Conservation (phyloP, 2,888 invertebrate genomes). For the Neocrepidodera transversa region DNA sequence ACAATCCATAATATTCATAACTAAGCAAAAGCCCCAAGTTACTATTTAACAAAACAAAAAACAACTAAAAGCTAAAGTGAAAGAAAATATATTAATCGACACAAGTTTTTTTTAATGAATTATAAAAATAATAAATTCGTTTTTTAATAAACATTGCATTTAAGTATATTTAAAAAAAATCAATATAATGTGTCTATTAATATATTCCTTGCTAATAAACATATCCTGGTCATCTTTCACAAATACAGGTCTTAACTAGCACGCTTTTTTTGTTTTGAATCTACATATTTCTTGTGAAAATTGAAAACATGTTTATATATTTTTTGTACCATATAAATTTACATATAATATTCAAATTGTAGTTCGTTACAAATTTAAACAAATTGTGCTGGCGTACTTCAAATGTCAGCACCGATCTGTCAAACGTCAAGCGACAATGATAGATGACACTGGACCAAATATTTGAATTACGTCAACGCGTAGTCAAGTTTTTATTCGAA, state of each 20-base stretch:
- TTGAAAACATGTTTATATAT: slow-evolving; percentile 9
- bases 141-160: not conserved
- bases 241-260: slow-evolving; percentile 14
- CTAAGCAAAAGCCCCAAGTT: slow-evolving; percentile 1
- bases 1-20: not conserved
- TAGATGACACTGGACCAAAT: too few species aligned
- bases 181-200: not conserved
- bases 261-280: slow-evolving; percentile 6
- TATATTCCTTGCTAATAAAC: slow-evolving; percentile 1
- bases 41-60: not conserved
- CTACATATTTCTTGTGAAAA: slow-evolving; percentile 13
- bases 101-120: too few species aligned
- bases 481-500: too few species aligned
- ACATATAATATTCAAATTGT: slow-evolving; percentile 1
- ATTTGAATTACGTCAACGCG: too few species aligned
- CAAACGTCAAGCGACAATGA: too few species aligned
- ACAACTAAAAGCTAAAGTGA: not conserved
- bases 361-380: slow-evolving; percentile 3
- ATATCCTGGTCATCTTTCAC: slow-evolving; percentile 1
- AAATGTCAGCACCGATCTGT: not conserved
- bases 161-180: not conserved
- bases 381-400: not conserved
- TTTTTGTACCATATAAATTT: slow-evolving; percentile 10
- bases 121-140: too few species aligned
- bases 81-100: slow-evolving; percentile 3